phyloP scores from a whole-genome alignment of 2,797 vertebrate genomes.

The Protosalanx chinensis region DNA sequence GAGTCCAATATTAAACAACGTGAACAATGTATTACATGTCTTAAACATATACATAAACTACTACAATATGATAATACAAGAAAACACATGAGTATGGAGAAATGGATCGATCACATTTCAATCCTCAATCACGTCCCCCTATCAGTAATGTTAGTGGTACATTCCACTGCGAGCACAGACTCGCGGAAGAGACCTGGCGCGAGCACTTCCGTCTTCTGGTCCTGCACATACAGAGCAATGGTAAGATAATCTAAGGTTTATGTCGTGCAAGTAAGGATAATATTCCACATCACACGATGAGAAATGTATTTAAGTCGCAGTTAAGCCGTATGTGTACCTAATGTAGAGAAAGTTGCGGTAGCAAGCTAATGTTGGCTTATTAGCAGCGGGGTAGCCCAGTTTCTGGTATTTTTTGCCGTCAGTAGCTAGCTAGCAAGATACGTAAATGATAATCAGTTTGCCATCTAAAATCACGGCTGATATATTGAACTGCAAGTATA shows the following conservation, averaged over 20 bases:
- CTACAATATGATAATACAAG: not conserved
- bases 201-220: conserved; percentile 68
- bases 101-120: not conserved
- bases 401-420: not conserved
- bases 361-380: not conserved
- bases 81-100: not conserved
- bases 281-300: not conserved
- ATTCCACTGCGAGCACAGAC: conserved; percentile 21
- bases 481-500: too few relatives aligned
- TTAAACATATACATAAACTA: too few relatives aligned
- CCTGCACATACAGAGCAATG: conserved; percentile 64
- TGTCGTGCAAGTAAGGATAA: not conserved
- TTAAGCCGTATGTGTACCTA: not conserved
- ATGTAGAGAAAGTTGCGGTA: not conserved
- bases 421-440: not conserved
- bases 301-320: not conserved
- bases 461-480: conserved; percentile 27
- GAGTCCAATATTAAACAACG: too few relatives aligned
- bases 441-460: conserved; percentile 32
- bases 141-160: conserved; percentile 22
- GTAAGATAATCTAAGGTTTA: conserved; percentile 54
- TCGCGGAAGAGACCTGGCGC: conserved; percentile 49
- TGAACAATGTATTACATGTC: too few relatives aligned
- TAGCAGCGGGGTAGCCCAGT: not conserved
- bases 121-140: not conserved